Conservation (phyloP, 1,140 invertebrate genomes). For the Melipona quadrifasciata region DNA sequence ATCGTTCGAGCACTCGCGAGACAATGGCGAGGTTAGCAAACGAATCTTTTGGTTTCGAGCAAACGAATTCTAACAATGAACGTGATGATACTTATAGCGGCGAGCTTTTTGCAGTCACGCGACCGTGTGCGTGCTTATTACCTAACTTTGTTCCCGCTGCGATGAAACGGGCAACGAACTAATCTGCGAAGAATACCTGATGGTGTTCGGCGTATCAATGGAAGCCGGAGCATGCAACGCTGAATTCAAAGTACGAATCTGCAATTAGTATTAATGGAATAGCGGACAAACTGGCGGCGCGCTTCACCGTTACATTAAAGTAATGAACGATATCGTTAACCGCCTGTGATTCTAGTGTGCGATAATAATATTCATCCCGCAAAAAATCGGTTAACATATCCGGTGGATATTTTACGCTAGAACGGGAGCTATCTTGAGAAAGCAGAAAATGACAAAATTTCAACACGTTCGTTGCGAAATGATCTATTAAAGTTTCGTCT, state of each 20-base stretch:
- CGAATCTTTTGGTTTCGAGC: background rate
- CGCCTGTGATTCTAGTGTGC: background rate
- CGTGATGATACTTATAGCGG: background rate
- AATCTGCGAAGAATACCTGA: conserved; percentile 4
- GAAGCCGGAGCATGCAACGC: background rate
- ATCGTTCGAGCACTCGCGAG: background rate
- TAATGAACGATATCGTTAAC: conserved; percentile 30
- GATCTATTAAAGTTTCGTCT: no score
- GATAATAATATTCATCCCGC: no score
- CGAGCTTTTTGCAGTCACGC: background rate
- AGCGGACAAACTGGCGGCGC: background rate
- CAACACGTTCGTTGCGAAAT: no score
- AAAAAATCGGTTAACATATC: background rate
- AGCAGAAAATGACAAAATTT: no score
- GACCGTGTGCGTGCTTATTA: background rate
- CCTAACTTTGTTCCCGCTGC: background rate
- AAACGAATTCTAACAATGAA: background rate
- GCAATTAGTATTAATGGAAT: conserved; percentile 43
- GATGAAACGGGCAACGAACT: conserved; percentile 18
- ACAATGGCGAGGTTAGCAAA: background rate
- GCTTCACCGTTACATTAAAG: conserved; percentile 1
- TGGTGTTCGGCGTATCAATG: background rate
- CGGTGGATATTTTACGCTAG: no score
- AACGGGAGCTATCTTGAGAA: no score
- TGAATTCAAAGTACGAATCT: conserved; percentile 4